These are phyloP conservation scores for Aphelinus atriplicis DNA, from an alignment of 1,140 invertebrate species.

Conservation along the genomic window DNA sequence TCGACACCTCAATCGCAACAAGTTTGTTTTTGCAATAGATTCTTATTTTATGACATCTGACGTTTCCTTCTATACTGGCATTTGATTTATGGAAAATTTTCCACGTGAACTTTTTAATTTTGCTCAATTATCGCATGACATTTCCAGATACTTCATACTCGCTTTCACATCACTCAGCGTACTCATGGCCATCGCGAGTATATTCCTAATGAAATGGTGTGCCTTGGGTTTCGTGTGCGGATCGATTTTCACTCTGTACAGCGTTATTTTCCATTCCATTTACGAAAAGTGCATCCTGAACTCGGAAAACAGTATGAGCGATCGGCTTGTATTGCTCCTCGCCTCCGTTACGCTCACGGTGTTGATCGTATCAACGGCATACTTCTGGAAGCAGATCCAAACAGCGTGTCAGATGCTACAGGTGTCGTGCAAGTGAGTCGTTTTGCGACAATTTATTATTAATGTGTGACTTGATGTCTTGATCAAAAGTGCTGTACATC, in stretches of 20 bases:
- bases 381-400: background rate
- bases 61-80: too few species aligned
- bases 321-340: background rate
- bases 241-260: background rate
- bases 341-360: background rate
- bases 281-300: background rate
- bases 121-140: too few species aligned
- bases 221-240: background rate
- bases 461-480: background rate
- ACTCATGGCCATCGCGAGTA: background rate
- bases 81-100: too few species aligned
- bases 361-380: background rate
- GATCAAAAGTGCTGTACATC: too few species aligned
- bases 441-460: background rate
- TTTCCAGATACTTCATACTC: background rate
- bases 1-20: background rate
- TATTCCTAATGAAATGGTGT: background rate
- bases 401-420: background rate
- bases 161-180: background rate
- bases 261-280: background rate
- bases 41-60: too few species aligned
- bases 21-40: background rate
- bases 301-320: background rate
- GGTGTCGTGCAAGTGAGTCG: background rate
- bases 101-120: too few species aligned